A percentile compares a stretch with the other conserved stretches of the same genome.
Evolutionary conservation across 2,113 vertebrate genomes (phyloP).

Genomic region (Cyprinodon variegatus): DNA sequence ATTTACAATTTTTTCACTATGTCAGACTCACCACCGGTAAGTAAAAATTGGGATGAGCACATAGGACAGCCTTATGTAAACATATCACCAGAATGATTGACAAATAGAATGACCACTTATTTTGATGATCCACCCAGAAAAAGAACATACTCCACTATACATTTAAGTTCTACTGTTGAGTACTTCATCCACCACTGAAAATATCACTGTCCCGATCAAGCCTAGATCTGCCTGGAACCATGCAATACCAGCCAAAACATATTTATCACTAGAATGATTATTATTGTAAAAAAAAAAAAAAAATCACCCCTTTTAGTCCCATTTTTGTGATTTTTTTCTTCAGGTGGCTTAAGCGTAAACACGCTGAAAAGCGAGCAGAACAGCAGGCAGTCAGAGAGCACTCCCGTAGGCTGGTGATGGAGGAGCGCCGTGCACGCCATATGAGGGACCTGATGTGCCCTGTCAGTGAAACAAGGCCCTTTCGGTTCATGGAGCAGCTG

Average conservation of each 20-base stretch:
- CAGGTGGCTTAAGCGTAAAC: slow-evolving; percentile 92
- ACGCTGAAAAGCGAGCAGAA: slow-evolving; percentile 86
- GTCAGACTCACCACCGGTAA: too few species aligned
- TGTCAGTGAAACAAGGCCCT: slow-evolving; percentile 79
- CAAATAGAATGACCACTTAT: too few species aligned
- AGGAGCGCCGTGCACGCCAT: slow-evolving; percentile 86
- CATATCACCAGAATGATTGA: too few species aligned
- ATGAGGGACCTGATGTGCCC: slow-evolving; percentile 81
- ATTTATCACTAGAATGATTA: background rate
- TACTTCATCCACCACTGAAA: too few species aligned
- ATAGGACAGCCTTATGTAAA: too few species aligned
- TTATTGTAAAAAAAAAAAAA: background rate
- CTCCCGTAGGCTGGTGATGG: slow-evolving; percentile 83
- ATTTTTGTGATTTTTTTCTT: background rate
- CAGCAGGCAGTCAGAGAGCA: slow-evolving; percentile 86
- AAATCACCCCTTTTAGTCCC: background rate
- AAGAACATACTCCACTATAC: too few species aligned
- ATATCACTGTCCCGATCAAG: too few species aligned
- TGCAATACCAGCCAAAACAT: background rate
- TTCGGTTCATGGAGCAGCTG: slow-evolving; percentile 83
- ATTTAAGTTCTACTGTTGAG: too few species aligned
- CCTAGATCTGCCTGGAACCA: background rate
- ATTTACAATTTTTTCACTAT: too few species aligned
- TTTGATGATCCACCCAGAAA: too few species aligned
- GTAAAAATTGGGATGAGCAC: too few species aligned